These are phyloP conservation scores for Numida meleagris DNA, from an alignment of 2,113 vertebrate species.

Conservation along the genomic window DNA sequence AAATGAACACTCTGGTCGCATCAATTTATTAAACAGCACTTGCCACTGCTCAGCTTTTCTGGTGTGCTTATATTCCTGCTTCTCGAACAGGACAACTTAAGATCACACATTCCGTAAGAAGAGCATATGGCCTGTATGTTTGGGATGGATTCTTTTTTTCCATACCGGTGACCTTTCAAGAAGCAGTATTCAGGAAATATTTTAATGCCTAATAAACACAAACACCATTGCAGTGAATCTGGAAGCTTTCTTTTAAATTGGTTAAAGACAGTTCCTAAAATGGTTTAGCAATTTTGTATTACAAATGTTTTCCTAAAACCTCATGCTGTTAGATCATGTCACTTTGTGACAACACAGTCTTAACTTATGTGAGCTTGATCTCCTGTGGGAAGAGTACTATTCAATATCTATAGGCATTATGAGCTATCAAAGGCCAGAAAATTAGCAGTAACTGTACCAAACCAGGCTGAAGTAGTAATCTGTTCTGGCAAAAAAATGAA, in stretches of 20 bases:
- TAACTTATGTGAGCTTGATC: background rate
- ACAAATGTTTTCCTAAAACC: background rate
- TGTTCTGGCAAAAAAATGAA: background rate
- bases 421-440: background rate
- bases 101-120: background rate
- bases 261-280: background rate
- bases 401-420: background rate
- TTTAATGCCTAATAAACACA: background rate
- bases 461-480: background rate
- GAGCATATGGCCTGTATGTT: background rate
- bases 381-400: background rate
- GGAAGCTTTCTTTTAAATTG: background rate
- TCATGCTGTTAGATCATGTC: background rate
- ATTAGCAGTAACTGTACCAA: background rate
- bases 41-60: conserved; percentile 9
- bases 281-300: background rate
- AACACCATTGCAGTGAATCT: background rate
- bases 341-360: background rate
- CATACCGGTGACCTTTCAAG: background rate
- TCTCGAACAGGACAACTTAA: background rate
- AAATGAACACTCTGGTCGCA: background rate
- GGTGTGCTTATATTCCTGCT: background rate
- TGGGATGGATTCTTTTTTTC: background rate
- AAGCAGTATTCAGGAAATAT: background rate
- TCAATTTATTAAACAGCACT: background rate